phyloP scores from a whole-genome alignment of 2,113 vertebrate genomes.

The Nycticryphes semicollaris region DNA sequence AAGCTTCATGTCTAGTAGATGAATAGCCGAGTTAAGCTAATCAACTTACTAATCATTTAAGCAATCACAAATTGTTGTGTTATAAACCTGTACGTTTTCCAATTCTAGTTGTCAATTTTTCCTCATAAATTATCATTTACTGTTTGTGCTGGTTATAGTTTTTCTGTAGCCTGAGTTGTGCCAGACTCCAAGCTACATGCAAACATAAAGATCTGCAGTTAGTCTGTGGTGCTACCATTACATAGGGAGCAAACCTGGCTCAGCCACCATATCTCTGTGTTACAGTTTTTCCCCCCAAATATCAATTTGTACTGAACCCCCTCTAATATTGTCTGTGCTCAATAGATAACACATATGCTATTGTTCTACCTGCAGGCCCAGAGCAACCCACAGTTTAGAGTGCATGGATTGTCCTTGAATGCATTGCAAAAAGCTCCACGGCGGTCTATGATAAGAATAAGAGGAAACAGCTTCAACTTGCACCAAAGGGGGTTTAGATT shows the following conservation, averaged over 20 bases:
- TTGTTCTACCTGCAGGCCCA: not conserved
- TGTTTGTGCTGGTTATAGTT: not conserved
- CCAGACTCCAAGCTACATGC: not conserved
- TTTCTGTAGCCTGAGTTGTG: not conserved
- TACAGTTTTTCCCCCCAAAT: not conserved
- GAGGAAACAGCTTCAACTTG: not conserved
- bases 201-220: not conserved
- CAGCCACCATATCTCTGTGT: not conserved
- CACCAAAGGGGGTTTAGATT: not conserved
- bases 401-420: not conserved
- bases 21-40: not conserved
- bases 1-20: not conserved
- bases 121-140: not conserved
- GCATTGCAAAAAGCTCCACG: not conserved
- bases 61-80: not conserved
- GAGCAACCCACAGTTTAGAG: not conserved
- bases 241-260: not conserved
- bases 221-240: rapidly evolving
- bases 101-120: not conserved
- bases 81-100: not conserved
- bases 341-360: not conserved
- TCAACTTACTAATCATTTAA: not conserved
- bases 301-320: not conserved
- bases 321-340: not conserved
- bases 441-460: not conserved